phyloP scores from a whole-genome alignment of 2,113 vertebrate species.

The Cheirogaleus medius region DNA sequence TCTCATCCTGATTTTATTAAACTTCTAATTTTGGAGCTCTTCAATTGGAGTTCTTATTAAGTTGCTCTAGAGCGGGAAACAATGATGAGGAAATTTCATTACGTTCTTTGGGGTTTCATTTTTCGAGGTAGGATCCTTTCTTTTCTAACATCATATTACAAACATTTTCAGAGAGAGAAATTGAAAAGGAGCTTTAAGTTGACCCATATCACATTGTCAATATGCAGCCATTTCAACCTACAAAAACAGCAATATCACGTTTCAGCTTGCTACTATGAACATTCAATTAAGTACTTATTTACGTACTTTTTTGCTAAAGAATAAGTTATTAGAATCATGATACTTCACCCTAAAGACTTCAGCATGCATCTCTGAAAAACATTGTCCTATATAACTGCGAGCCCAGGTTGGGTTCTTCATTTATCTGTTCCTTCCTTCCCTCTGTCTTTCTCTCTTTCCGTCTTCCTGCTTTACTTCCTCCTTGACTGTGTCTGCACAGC shows the following conservation, averaged over 20 bases:
- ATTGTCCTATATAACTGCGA: not conserved
- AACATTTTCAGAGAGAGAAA: not conserved
- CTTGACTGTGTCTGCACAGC: rapidly evolving
- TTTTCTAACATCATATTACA: not conserved
- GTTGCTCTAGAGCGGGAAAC: not conserved
- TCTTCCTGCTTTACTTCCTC: not conserved
- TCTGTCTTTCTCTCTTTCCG: not conserved
- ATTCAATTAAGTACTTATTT: slow-evolving; percentile 10
- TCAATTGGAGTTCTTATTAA: not conserved
- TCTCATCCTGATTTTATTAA: not conserved
- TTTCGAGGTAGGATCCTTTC: not conserved
- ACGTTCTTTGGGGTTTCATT: not conserved
- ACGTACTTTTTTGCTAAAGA: not conserved
- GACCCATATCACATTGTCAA: not conserved
- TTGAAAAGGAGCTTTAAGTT: not conserved
- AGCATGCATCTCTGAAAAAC: not conserved
- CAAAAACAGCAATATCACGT: not conserved
- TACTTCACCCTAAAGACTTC: not conserved
- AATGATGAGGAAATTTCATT: not conserved
- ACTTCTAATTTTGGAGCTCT: not conserved
- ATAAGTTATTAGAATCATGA: not conserved
- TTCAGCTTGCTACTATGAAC: not conserved
- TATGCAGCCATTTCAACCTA: not conserved
- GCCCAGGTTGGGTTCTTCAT: not conserved
- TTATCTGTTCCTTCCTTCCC: not conserved